Base-by-base conservation (phyloP, 2,113 vertebrate genomes). In the Entomyzon cyanotis region DNA sequence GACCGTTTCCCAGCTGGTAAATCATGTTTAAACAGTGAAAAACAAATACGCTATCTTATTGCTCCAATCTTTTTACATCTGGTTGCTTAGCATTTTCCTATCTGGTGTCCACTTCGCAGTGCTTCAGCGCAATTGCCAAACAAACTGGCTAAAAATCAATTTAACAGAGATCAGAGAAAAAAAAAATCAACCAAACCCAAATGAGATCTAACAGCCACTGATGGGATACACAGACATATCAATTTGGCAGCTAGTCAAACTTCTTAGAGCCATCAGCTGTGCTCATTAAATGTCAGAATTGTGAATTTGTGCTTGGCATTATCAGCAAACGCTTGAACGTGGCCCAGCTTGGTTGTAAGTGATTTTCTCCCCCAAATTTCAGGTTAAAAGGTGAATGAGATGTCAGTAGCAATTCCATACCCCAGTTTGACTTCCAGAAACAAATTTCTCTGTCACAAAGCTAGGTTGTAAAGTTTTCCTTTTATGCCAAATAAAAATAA, bases 41-140 rank as follows among this genome's bases (percentile, higher is more conserved):
- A 94, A 25, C 80, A 96, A 97, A 96, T 50, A 94, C 10, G 39
- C 24, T 90, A 90, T 78, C 92, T 59, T 89, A 46, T 47, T 87
- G 69, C 67, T 77, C n/a, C 62, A 22, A 39, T 63, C 69, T 64
- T 88, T 93, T 60, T 75, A 73, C 30, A 75, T 77, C 80, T 93
- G 67, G 91, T 95, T 96, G 92, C 88, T 95, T 87, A 96, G 93
- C 88, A 73, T 69, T 92, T 52, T 89, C 85, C 77, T 68, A 7
- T 60, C 88, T 89, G 24, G 2, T 15, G 33, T 77, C 65, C 62
- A 30, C 65, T 94, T 91, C 75, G 52, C 85, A 75, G 42, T 69
- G 42, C 42, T 93, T 92, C 77, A 87, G 70, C 77, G 81, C 9
- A 1, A 82, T 50, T 91, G 84, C 60, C 89, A 93, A 93, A 93